Base-by-base conservation (phyloP, 2,888 invertebrate species). In the Thymelicus lineola region DNA sequence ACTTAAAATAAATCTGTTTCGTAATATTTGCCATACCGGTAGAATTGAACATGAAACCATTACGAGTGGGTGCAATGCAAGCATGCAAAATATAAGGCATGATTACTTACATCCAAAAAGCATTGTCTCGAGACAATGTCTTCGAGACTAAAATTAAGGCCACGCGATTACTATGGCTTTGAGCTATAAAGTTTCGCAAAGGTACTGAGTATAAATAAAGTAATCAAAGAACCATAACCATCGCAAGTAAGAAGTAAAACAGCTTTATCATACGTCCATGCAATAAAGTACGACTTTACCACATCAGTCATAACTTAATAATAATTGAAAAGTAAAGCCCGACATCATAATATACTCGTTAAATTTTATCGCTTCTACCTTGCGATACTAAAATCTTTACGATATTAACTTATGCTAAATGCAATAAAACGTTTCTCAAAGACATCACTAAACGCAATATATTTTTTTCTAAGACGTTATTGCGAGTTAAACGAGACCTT, bases 271-370 rank as follows among this genome's bases (percentile, higher is more conserved):
- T 42, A 53, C 42, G 6, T 61, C 6, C 38, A 15, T 46, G 14
- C 46, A 61, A 46, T 61, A 46, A 46, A 53, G 5, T 53, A 0
- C 28, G 17, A n/a, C 59, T 35, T 61, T 45, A 46, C 7, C 57
- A 57, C 42, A 0, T 14, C 17, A 48, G 58, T 36, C 48, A 36
- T 57, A 59, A 58, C 28, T 45, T 4, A 67, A 69, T 64, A 64
- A 64, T 64, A 58, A 69, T 59, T 69, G 63, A 59, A 69, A 64
- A 70, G 48, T 70, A 70, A 68, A 68, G 64, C 58, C 35, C 10
- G 64, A 82, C 76, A 82, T 74, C 72, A 85, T 84, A 79, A 83
- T 81, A 76, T 71, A 81, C 78, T 72, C 78, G 80, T 86, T 77
- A 82, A 81, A 77, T 72, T 80, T 81, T 80, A 80, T 72, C 50